Percentiles rank a stretch among this genome's conserved stretches.
Evolutionary conservation across 2,888 invertebrate species (phyloP).

Genomic region (Apomyelois bistriatella): DNA sequence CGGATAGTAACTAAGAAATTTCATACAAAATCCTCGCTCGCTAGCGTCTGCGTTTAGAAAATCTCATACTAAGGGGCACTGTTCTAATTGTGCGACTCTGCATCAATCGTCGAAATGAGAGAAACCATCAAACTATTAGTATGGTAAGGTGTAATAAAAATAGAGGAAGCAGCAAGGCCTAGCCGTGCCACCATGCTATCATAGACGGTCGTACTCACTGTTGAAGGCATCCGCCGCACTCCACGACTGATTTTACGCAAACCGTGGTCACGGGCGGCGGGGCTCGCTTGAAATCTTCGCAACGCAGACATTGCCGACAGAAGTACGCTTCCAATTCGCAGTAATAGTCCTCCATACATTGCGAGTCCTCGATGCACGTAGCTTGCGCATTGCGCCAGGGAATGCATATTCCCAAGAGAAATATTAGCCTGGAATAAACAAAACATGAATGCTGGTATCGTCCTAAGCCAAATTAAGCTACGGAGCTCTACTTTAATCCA

Average conservation of each 20-base stretch:
- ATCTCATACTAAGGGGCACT: too few relatives aligned
- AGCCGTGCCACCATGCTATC: neutral
- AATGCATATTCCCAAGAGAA: conserved; percentile 6
- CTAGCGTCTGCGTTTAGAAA: too few relatives aligned
- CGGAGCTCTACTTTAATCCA: too few relatives aligned
- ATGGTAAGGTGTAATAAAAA: too few relatives aligned
- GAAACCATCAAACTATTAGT: too few relatives aligned
- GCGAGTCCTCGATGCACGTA: conserved; percentile 34
- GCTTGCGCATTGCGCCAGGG: conserved; percentile 12
- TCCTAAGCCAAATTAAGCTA: too few relatives aligned
- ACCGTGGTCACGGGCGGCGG: conserved; percentile 15
- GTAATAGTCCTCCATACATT: conserved; percentile 41
- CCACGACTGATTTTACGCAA: conserved; percentile 37
- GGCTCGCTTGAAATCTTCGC: conserved; percentile 39
- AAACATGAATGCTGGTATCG: neutral
- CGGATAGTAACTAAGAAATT: too few relatives aligned
- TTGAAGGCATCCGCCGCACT: conserved; percentile 42
- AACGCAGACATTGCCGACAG: conserved; percentile 44
- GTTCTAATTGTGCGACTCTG: too few relatives aligned
- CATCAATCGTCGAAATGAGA: too few relatives aligned
- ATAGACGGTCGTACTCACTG: conserved; percentile 30
- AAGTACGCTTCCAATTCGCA: conserved; percentile 32
- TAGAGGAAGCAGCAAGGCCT: too few relatives aligned
- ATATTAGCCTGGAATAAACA: conserved; percentile 12
- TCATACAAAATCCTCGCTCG: too few relatives aligned